Conservation (phyloP, 2,888 invertebrate genomes). For the Didymodactylos carnosus region DNA sequence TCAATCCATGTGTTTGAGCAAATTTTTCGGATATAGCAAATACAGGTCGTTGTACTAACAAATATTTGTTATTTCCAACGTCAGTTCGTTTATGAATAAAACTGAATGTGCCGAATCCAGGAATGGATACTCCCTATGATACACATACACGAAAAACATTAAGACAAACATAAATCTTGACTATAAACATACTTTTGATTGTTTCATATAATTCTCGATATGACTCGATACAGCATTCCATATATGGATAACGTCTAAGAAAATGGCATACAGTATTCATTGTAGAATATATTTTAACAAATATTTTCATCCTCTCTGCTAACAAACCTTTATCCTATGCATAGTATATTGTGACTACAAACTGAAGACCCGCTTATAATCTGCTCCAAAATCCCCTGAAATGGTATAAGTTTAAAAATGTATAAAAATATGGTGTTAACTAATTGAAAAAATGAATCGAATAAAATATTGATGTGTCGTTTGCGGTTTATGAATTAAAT, state of each 20-base stretch:
- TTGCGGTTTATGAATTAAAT: no score
- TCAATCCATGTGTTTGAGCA: constrained; percentile 29
- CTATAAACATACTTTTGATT: constrained; percentile 24
- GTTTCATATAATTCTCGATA: constrained; percentile 31
- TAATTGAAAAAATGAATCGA: no score
- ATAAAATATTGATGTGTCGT: no score
- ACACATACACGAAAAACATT: not conserved
- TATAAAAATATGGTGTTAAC: no score
- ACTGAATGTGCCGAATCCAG: constrained; percentile 30
- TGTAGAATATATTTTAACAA: no score
- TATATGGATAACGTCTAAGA: constrained; percentile 29
- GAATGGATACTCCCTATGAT: constrained; percentile 25
- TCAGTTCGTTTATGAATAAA: constrained; percentile 32
- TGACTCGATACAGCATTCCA: constrained; percentile 31
- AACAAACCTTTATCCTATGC: no score
- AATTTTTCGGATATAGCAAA: constrained; percentile 32
- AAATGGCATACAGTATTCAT: no score
- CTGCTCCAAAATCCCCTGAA: no score
- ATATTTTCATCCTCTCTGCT: no score
- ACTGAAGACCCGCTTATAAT: no score
- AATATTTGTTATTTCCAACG: constrained; percentile 31
- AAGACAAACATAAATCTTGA: not conserved
- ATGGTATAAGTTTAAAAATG: no score
- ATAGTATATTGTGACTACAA: no score
- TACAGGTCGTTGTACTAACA: constrained; percentile 32